Evolutionary conservation across 1,140 invertebrate species (phyloP).

Genomic region (Argopecten irradians): DNA sequence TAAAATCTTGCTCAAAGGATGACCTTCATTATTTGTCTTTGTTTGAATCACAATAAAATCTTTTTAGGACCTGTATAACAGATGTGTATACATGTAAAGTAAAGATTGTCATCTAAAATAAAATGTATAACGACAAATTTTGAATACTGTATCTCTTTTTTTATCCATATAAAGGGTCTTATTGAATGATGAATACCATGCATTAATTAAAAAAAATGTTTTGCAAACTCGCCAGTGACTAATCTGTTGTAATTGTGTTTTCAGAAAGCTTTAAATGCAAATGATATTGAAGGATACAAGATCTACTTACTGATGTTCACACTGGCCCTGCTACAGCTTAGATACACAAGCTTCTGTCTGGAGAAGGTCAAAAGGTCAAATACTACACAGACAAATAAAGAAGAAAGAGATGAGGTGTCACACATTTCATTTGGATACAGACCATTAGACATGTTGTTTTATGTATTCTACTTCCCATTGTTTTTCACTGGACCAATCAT

Average conservation of each 20-base stretch:
- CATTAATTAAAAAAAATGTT: neutral
- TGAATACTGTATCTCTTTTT: too few relatives aligned
- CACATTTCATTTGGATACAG: constrained; percentile 40
- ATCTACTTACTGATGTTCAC: constrained; percentile 62
- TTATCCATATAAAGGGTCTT: neutral
- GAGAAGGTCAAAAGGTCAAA: constrained; percentile 49
- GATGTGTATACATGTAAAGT: too few relatives aligned
- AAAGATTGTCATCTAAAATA: too few relatives aligned
- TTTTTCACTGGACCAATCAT: constrained; percentile 88
- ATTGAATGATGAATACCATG: neutral
- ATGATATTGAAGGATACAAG: constrained; percentile 47
- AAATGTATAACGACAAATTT: too few relatives aligned
- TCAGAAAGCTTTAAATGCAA: constrained; percentile 48
- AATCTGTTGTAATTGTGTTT: neutral
- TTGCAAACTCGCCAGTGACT: neutral
- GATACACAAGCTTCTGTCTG: constrained; percentile 62
- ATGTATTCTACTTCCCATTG: constrained; percentile 88
- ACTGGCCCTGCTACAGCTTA: constrained; percentile 58
- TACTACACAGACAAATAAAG: neutral
- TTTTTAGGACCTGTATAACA: too few relatives aligned
- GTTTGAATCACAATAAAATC: too few relatives aligned
- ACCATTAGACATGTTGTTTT: constrained; percentile 81
- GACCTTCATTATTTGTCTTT: too few relatives aligned
- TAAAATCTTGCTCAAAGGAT: too few relatives aligned
- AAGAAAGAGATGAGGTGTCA: neutral